phyloP scores from a whole-genome alignment of 2,113 vertebrate genomes.

The Cyrtonyx montezumae region DNA sequence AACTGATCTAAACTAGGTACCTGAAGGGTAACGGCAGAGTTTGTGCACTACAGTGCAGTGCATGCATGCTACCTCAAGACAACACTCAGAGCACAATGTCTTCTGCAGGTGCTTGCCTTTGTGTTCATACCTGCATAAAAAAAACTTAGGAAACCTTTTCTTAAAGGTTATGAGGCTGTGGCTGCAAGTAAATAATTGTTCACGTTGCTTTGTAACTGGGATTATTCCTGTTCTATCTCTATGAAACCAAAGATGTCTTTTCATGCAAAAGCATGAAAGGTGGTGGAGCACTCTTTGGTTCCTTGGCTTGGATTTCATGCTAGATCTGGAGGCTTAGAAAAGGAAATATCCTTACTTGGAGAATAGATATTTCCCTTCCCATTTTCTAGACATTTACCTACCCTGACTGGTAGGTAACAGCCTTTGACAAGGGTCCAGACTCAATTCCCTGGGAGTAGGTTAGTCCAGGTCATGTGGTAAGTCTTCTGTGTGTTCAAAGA shows the following conservation, averaged over 20 bases:
- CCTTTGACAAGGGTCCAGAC: neutral
- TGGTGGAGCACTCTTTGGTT: neutral
- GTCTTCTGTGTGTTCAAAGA: neutral
- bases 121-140: neutral
- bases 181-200: neutral
- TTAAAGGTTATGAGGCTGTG: fast-evolving
- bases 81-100: neutral
- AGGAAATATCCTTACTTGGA: neutral
- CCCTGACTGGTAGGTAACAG: neutral
- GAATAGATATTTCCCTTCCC: neutral
- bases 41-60: neutral
- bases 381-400: neutral
- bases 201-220: neutral
- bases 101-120: neutral
- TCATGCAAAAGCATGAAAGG: fast-evolving
- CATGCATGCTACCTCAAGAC: neutral
- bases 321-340: neutral
- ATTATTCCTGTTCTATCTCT: neutral
- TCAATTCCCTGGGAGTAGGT: neutral
- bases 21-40: neutral
- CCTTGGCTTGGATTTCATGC: neutral
- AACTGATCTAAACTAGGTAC: neutral
- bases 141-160: neutral
- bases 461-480: neutral
- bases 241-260: neutral